Base-by-base conservation (phyloP, 2,888 invertebrate species). In the Automeris io region DNA sequence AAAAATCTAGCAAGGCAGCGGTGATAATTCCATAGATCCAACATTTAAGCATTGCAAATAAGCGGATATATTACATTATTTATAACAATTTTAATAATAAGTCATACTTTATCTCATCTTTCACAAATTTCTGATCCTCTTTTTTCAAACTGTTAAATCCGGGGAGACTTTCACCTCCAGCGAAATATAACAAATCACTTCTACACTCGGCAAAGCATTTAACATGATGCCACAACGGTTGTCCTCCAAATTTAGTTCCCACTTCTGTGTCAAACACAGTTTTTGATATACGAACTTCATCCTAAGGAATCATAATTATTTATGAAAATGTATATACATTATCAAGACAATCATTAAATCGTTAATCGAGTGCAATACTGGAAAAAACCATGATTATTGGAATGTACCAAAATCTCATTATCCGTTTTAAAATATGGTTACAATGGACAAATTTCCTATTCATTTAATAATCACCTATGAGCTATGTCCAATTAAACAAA, bases 211-310 rank as follows among this genome's bases (percentile, higher is more conserved):
- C 91, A 81, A 98, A 98, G 68, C 98, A 98, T 42, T 94, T 92
- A 2, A 96, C 73, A 76, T 98, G 98, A 72, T 98, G 92, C 98
- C 98, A 98, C 36, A 92, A 82, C 40, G 95, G 91, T 57, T 93
- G 90, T 0, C 96, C 96, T 0, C 96, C 96, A 72, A 91, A 95
- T 68, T 91, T 91, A 59, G 89, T 90, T 0, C 94, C 95, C 12
- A 93, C 86, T 55, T 95, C 94, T 33, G 91, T 91, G 42, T 96
- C 94, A 74, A 87, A 96, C 51, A 95, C 95, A 48, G 94, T 93
- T 73, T 95, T 97, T 1, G 93, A 91, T 33, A 97, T 87, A 33
- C 96, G 88, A 2, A 96, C 79, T 57, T 90, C 90, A 67, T 88
- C 90, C 90, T 94, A 70, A 18, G 72, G 38, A 5, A 41, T n/a